Conservation (phyloP, 2,888 invertebrate species). For the Antitype chi region DNA sequence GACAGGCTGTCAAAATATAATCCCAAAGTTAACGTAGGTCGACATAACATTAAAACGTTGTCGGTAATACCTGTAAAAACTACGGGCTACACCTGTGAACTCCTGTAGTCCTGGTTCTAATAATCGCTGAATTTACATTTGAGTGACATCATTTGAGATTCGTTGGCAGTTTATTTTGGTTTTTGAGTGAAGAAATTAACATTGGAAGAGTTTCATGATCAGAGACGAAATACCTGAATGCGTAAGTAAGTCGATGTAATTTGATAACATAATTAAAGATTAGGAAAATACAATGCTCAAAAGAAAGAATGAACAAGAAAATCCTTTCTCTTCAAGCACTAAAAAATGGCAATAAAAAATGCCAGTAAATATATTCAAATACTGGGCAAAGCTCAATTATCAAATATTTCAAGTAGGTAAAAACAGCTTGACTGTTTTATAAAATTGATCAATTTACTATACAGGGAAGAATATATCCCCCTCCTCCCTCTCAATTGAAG, state of each 20-base stretch:
- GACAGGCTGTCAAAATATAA: slow-evolving; percentile 68
- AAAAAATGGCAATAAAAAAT: too few species aligned
- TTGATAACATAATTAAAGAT: too few species aligned
- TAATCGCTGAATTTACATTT: slow-evolving; percentile 36
- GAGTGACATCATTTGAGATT: slow-evolving; percentile 30
- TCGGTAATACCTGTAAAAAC: slow-evolving; percentile 64
- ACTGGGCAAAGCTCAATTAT: neutral
- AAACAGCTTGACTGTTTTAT: neutral
- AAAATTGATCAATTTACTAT: neutral
- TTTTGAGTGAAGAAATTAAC: neutral
- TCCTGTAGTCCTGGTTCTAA: slow-evolving; percentile 28
- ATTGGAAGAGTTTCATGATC: neutral
- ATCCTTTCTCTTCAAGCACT: neutral
- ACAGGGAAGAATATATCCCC: neutral
- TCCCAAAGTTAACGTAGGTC: slow-evolving; percentile 62
- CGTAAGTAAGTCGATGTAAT: neutral
- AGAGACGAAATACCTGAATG: too few species aligned
- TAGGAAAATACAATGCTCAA: neutral
- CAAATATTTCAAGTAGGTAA: neutral
- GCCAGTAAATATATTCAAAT: neutral
- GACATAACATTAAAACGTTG: slow-evolving; percentile 56
- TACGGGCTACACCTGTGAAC: slow-evolving; percentile 59
- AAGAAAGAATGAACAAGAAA: neutral
- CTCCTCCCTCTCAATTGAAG: neutral
- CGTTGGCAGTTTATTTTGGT: slow-evolving; percentile 9